A percentile compares a stretch with the other conserved stretches of the same genome.
Conservation (phyloP, 2,888 invertebrate genomes). For the Chrysolina haemoptera region DNA sequence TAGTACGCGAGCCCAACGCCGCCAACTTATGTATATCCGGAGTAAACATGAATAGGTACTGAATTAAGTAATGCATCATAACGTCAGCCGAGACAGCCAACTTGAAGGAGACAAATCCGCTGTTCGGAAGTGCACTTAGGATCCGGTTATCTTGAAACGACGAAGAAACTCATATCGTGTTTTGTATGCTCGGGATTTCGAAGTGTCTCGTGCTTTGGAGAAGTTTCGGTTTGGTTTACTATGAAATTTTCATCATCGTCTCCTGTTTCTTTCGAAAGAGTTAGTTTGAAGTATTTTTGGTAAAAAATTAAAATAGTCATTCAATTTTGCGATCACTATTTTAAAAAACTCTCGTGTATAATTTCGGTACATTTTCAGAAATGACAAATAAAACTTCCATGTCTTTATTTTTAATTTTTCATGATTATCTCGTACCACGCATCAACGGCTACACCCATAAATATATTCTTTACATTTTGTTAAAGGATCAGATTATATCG, state of each 20-base stretch:
- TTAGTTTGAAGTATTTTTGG: neutral
- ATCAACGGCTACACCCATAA: no score
- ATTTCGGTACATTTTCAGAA: no score
- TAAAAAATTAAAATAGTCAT: neutral
- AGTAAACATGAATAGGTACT: neutral
- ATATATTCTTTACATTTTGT: no score
- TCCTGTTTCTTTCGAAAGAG: neutral
- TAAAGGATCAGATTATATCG: no score
- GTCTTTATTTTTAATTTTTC: no score
- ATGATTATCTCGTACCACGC: no score
- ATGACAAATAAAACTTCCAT: no score
- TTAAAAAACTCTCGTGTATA: no score
- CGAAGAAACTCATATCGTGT: conserved; percentile 5
- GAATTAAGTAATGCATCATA: conserved; percentile 14
- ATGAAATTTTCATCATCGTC: neutral
- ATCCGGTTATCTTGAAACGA: neutral
- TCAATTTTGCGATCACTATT: no score
- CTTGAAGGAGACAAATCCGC: neutral
- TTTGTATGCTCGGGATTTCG: neutral
- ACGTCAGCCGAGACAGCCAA: conserved; percentile 11
- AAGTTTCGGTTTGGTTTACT: neutral
- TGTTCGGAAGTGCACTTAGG: neutral
- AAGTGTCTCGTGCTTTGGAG: neutral
- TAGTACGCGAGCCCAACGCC: neutral
- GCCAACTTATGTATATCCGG: neutral